Evolutionary conservation across 1,140 invertebrate species (phyloP).

Genomic region (Triops cancriformis): DNA sequence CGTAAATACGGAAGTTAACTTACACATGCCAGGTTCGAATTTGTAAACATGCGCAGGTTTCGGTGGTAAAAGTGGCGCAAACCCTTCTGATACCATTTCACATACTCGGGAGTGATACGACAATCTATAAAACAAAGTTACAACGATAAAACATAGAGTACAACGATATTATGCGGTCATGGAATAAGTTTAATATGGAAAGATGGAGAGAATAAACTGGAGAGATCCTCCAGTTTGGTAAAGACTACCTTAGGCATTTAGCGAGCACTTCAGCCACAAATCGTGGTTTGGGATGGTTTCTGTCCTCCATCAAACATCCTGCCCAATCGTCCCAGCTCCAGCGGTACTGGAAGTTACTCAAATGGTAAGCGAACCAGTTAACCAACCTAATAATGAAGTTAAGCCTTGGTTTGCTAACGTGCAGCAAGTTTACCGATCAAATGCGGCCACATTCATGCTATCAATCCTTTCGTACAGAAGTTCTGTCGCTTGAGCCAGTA

Average conservation of each 20-base stretch:
- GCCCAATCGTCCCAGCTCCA: constrained; percentile 99
- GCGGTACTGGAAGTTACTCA: constrained; percentile 98
- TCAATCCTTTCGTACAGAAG: constrained; percentile 92
- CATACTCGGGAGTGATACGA: constrained; percentile 90
- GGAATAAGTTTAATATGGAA: no score
- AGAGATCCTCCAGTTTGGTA: not conserved
- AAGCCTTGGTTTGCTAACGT: constrained; percentile 11
- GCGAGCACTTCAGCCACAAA: constrained; percentile 88
- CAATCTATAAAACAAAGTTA: constrained; percentile 52
- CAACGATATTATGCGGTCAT: not conserved
- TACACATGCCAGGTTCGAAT: constrained; percentile 64
- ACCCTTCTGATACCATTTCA: constrained; percentile 82
- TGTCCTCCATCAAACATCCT: constrained; percentile 69
- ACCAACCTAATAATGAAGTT: constrained; percentile 57
- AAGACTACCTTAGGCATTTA: constrained; percentile 69
- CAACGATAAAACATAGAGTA: not conserved
- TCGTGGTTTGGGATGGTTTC: constrained; percentile 84
- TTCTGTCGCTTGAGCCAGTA: constrained; percentile 94
- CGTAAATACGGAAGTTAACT: constrained; percentile 22
- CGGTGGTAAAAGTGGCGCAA: constrained; percentile 71
- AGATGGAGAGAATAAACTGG: no score
- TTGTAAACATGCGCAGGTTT: constrained; percentile 71
- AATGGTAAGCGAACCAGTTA: constrained; percentile 96
- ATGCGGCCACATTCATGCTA: constrained; percentile 91
- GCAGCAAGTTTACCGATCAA: constrained; percentile 59